Evolutionary conservation across 30 jellyfish, hydroid and myxozoan genomes (phyloP).

Genomic region (Clytia hemisphaerica): DNA sequence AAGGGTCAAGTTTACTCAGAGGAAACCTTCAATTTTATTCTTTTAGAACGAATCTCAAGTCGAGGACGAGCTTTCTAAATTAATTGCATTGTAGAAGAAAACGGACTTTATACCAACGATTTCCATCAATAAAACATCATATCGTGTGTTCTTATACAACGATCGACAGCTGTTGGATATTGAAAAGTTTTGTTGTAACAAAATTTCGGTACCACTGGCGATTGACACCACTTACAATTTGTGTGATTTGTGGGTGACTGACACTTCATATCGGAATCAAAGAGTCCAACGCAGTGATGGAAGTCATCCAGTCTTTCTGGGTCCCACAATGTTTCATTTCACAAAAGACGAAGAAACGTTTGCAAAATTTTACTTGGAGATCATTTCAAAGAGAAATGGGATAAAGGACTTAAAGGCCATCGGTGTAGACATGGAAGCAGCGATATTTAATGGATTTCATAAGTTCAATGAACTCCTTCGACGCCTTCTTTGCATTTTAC

Average conservation of each 20-base stretch:
- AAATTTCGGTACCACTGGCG: constrained; percentile 2
- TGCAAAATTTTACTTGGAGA: not conserved
- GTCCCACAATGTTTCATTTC: constrained; percentile 2
- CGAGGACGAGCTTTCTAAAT: too few relatives aligned
- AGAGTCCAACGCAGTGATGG: constrained; percentile 1
- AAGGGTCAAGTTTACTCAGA: too few relatives aligned
- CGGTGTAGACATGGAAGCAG: constrained; percentile 3
- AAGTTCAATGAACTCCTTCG: too few relatives aligned
- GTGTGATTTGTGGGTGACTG: constrained; percentile 11
- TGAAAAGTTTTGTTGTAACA: not conserved
- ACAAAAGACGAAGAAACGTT: constrained; percentile 1
- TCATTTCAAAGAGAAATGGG: not conserved
- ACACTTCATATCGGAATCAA: not conserved
- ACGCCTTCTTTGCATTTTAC: too few relatives aligned
- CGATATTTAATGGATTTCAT: not conserved
- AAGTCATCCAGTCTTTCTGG: constrained; percentile 15
- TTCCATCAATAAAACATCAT: too few relatives aligned
- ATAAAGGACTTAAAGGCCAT: not conserved
- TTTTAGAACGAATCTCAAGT: too few relatives aligned
- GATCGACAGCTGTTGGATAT: not conserved
- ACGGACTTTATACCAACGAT: too few relatives aligned
- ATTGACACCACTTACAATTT: constrained; percentile 4
- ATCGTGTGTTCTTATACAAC: not conserved
- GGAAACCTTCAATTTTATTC: too few relatives aligned
- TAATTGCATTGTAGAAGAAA: too few relatives aligned